A percentile compares a stretch with the other conserved stretches of the same genome.
Evolutionary conservation across 2,888 invertebrate species (phyloP).

Genomic region (Euclidia mi): DNA sequence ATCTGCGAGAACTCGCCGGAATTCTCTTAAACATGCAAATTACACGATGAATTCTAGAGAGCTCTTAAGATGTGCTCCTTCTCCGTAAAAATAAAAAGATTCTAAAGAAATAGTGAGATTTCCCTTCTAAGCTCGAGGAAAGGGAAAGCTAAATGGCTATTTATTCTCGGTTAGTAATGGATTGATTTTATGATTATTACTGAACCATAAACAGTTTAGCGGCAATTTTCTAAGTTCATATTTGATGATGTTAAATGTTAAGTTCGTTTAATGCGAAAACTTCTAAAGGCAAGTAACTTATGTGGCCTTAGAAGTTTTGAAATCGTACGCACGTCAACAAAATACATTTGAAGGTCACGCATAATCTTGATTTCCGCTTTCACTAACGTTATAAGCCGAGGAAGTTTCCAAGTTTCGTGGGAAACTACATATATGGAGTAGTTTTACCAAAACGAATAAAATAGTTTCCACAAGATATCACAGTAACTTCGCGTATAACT

Average conservation of each 20-base stretch:
- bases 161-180: background rate
- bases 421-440: background rate
- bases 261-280: slow-evolving; percentile 3
- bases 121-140: background rate
- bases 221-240: slow-evolving; percentile 5
- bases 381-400: background rate
- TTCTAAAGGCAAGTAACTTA: slow-evolving; percentile 3
- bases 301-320: no score
- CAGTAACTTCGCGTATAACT: no score
- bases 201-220: slow-evolving; percentile 5
- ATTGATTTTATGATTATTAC: slow-evolving; percentile 5
- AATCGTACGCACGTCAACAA: no score
- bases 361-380: slow-evolving; percentile 2
- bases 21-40: background rate
- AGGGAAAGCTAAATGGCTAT: background rate
- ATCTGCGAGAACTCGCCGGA: background rate
- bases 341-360: slow-evolving; percentile 1
- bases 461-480: no score
- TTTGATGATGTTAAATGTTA: slow-evolving; percentile 12
- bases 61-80: background rate
- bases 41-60: background rate
- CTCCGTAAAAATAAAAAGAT: background rate
- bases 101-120: background rate
- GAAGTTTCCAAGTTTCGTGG: background rate
- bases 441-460: no score